Percentiles rank a stretch among this genome's conserved stretches.
Evolutionary conservation across 53 echinoderm and acorn worm species (phyloP).

Genomic region (Arbacia lixula): DNA sequence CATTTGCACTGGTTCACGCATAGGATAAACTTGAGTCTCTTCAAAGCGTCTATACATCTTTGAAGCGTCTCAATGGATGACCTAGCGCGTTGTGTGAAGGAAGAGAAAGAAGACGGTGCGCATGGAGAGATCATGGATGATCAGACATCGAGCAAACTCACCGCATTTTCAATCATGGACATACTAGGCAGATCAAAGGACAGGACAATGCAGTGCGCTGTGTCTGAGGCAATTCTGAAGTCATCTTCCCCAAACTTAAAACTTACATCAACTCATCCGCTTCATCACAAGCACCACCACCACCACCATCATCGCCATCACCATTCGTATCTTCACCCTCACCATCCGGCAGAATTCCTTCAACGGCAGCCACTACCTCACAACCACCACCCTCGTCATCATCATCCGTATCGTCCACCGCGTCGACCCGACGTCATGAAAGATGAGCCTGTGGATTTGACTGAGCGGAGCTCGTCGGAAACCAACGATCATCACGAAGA

Average conservation of each 20-base stretch:
- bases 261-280: background rate
- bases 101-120: conserved; percentile 3
- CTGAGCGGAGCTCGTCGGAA: background rate
- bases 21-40: too few relatives aligned
- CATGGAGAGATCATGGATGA: background rate
- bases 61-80: background rate
- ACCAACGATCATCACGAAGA: background rate
- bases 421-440: background rate
- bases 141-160: conserved; percentile 26
- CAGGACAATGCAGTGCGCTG: background rate
- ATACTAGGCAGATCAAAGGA: conserved; percentile 27
- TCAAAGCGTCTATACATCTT: too few relatives aligned
- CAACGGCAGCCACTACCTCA: conserved; percentile 11
- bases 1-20: too few relatives aligned
- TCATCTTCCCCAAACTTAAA: conserved; percentile 9
- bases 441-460: background rate
- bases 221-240: background rate
- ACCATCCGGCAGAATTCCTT: conserved; percentile 13
- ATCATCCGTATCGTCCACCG: conserved; percentile 12
- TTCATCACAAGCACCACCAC: conserved; percentile 29
- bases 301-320: conserved; percentile 9
- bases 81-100: background rate
- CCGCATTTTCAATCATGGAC: conserved; percentile 50
- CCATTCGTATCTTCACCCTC: conserved; percentile 11
- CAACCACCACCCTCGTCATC: conserved; percentile 11